These are phyloP conservation scores for Pygoscelis adeliae DNA, from an alignment of 2,113 vertebrate genomes.

Conservation along the genomic window DNA sequence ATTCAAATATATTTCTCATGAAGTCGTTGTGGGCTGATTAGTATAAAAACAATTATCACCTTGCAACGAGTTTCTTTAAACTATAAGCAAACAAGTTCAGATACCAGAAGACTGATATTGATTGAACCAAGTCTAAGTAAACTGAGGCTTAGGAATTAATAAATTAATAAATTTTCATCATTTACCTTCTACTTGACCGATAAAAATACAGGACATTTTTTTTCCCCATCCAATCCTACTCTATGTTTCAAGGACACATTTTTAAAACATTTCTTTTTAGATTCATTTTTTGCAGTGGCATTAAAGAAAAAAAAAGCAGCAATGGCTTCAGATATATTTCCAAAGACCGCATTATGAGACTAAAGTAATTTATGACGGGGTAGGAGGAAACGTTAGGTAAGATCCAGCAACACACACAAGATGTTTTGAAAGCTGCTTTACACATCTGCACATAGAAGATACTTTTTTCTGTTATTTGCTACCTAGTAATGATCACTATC, in stretches of 20 bases:
- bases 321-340: neutral
- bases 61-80: neutral
- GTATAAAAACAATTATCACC: neutral
- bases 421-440: neutral
- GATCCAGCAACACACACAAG: neutral
- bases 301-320: neutral
- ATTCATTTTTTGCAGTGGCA: neutral
- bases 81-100: neutral
- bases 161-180: neutral
- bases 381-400: neutral
- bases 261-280: neutral
- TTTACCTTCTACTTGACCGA: neutral
- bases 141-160: neutral
- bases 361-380: neutral
- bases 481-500: neutral
- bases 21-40: neutral
- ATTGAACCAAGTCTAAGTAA: neutral
- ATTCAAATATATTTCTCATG: neutral
- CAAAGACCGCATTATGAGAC: accelerated
- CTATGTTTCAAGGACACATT: neutral
- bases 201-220: neutral
- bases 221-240: neutral
- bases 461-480: neutral
- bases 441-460: neutral
- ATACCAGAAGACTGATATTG: neutral